Base-by-base conservation (phyloP, 1,140 invertebrate species). In the Calephelis nemesis region DNA sequence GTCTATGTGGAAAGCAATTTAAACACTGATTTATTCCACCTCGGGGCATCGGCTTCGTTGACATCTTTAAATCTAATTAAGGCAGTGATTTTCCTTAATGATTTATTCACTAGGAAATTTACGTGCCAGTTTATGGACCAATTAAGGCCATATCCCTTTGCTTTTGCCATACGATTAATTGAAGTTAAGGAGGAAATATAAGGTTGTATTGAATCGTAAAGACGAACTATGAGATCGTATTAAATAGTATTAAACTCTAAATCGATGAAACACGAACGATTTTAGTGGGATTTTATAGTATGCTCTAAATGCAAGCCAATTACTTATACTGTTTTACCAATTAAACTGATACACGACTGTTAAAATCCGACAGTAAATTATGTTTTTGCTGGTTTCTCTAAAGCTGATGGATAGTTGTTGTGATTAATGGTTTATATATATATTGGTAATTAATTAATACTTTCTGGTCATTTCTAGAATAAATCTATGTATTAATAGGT, bases 1-100 rank as follows among this genome's bases (percentile, higher is more conserved):
- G 84, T 83, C 85, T 75, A 82, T 82, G 86, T 77, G 81, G 86
- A 85, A 85, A 88, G 86, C 85, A 85, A 87, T 88, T 87, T 84
- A 82, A 79, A 79, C 78, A 75, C 78, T 88, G 85, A 90, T 88
- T 88, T 88, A 88, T 88, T 79, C 78, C 73, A 65, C 67, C 75
- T 70, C 72, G 52, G 13, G 52, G 52, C 52, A 54, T 54, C 52
- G 69, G 63, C 71, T 72, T 60, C 82, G 85, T 76, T 87, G 84
- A 87, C 85, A 78, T 87, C 76, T 77, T 76, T 77, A 79, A 74
- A 63, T 84, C 81, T 87, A 90, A 87, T 85, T 90, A 87, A 83
- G 83, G 84, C 80, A 79, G 75, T 81, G 81, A 80, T 80, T 81
- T 78, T 81, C 69, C 74, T 67, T 68, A 78, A 82, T 85, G 84